A percentile compares a stretch with the other conserved stretches of the same genome.
These are phyloP conservation scores for Calephelis nemesis DNA, from an alignment of 1,140 invertebrate genomes.

Conservation along the genomic window DNA sequence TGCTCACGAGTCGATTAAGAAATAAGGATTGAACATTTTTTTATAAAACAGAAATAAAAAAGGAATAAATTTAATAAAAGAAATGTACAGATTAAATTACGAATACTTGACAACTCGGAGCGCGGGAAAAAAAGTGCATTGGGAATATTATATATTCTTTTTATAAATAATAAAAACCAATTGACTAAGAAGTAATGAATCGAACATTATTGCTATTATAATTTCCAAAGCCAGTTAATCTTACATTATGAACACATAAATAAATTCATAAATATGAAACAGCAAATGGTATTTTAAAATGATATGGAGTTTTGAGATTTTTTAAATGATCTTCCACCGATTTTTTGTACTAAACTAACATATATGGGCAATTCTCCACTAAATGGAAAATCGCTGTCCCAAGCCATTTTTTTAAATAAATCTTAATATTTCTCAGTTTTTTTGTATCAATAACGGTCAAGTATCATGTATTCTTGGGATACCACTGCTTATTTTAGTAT, in stretches of 20 bases:
- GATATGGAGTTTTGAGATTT: conserved; percentile 38
- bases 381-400: too few species aligned
- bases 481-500: too few species aligned
- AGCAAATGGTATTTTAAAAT: conserved; percentile 29
- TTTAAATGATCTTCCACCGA: conserved; percentile 67
- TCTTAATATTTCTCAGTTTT: too few species aligned
- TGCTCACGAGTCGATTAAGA: not conserved
- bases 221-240: conserved; percentile 11
- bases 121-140: conserved; percentile 9
- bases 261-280: conserved; percentile 19
- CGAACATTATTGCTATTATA: not conserved
- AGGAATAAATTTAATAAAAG: not conserved
- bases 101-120: conserved; percentile 7
- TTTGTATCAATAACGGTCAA: too few species aligned
- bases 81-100: conserved; percentile 6
- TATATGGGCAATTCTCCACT: too few species aligned
- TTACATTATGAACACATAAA: conserved; percentile 17
- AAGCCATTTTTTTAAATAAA: too few species aligned
- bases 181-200: conserved; percentile 4
- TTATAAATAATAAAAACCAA: conserved; percentile 13
- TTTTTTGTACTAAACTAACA: conserved; percentile 72
- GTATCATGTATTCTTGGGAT: too few species aligned
- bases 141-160: conserved; percentile 5
- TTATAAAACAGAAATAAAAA: conserved; percentile 9
- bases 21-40: not conserved